Evolutionary conservation across 2,797 vertebrate species (phyloP).

Genomic region (Scolopax rusticola): DNA sequence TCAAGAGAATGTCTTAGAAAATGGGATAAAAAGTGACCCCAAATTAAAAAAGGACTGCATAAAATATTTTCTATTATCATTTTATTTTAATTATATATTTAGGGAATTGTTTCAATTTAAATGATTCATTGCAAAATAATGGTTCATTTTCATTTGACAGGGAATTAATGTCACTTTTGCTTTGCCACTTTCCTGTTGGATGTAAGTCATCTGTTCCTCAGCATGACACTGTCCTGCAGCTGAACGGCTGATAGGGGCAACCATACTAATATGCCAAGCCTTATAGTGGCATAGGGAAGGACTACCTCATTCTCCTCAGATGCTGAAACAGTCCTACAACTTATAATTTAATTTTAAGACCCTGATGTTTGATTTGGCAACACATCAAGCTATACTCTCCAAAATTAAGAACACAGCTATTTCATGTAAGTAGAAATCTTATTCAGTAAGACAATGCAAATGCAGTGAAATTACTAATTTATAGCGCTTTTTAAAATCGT

Average conservation of each 20-base stretch:
- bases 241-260: conserved; percentile 68
- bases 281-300: conserved; percentile 64
- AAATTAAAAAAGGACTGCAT: not conserved
- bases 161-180: conserved; percentile 72
- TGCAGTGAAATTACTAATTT: not conserved
- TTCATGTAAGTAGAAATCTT: not conserved
- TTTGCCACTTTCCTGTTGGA: conserved; percentile 70
- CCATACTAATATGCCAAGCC: conserved; percentile 66
- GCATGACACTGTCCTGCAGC: conserved; percentile 63
- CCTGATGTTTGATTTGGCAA: not conserved
- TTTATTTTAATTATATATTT: conserved; percentile 15
- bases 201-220: conserved; percentile 68
- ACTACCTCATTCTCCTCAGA: conserved; percentile 38
- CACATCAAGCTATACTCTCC: not conserved
- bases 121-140: conserved; percentile 48
- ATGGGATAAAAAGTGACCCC: not conserved
- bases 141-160: conserved; percentile 61
- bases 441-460: not conserved
- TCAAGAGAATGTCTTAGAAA: not conserved
- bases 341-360: conserved; percentile 40
- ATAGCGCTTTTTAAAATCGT: not conserved
- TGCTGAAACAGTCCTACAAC: conserved; percentile 25
- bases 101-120: conserved; percentile 48
- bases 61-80: not conserved
- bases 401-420: not conserved